Base-by-base conservation (phyloP, 2,888 invertebrate species). In the Andricus quercusramuli region DNA sequence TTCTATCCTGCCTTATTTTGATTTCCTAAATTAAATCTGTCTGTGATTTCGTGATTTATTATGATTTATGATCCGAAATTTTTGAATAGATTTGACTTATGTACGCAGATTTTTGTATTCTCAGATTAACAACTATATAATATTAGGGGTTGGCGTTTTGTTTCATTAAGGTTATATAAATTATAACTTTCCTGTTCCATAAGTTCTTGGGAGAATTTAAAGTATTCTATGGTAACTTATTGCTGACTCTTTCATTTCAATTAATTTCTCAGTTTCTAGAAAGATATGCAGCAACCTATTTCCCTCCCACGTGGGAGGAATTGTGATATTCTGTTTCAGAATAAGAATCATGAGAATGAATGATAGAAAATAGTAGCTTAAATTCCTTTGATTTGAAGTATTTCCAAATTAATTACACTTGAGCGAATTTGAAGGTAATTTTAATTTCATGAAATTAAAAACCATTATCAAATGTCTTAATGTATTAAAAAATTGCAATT, bases 241-340 rank as follows among this genome's bases (percentile, higher is more conserved):
- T 29, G 29, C 25, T 56, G 32, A 56, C 20, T n/a, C 8, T 74
- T 74, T 74, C 22, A 37, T 59, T 68, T 37, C 20, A 74, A 29
- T 56, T 32, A 74, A 32, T 59, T 74, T 59, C 56, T 56, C 37
- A 59, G 74, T 59, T 13, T 74, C 56, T 74, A 56, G 56, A 25
- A 25, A 56, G 32, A n/a, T 32, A 51, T 74, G 51, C 51, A 56
- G 56, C 17, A 74, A 74, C 32, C 74, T n/a, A 56, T 56, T 74
- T 56, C n/a, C 74, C 56, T 74, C 74, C 74, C 74, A 74, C 74
- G 74, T 74, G 56, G 74, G 74, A 74, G n/a, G n/a, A 56, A n/a
- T 37, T 74, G n/a, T 59, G 74, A 74, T 56, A 74, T 59, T 74
- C 37, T 56, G 13, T 74, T 74, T 32, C 15, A 25, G 47, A 74